Conservation (phyloP, 2,113 vertebrate genomes). For the Hypomesus transpacificus region DNA sequence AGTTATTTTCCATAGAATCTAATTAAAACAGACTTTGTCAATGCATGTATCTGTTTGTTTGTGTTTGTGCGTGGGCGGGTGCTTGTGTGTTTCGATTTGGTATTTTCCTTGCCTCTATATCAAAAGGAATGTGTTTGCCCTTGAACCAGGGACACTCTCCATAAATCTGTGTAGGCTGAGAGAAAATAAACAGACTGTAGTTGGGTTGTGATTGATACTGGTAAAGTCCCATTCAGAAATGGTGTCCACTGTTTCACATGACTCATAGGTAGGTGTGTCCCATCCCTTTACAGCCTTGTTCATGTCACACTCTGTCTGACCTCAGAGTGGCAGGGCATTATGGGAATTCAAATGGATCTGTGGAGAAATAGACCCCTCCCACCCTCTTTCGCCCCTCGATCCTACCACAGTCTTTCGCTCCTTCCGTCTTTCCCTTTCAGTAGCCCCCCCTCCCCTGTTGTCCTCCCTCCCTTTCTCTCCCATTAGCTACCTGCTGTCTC, state of each 20-base stretch:
- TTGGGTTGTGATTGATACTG: conserved; percentile 12
- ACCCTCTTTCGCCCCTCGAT: no score
- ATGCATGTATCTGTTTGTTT: not conserved
- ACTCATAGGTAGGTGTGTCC: not conserved
- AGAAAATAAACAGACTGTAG: not conserved
- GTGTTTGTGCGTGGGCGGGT: not conserved
- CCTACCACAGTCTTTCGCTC: not conserved
- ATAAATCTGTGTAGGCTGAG: not conserved
- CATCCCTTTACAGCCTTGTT: conserved; percentile 27
- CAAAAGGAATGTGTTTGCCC: not conserved
- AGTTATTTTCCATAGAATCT: conserved; percentile 3
- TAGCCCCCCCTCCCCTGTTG: conserved; percentile 5
- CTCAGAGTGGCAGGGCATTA: conserved; percentile 1
- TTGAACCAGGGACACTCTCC: not conserved
- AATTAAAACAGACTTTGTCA: not conserved
- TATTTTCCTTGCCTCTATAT: not conserved
- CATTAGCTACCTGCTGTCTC: no score
- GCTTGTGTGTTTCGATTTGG: not conserved
- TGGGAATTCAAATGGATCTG: not conserved
- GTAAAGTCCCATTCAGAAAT: not conserved
- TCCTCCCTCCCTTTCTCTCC: not conserved
- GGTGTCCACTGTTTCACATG: not conserved
- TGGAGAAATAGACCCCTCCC: no score
- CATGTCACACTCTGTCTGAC: conserved; percentile 26
- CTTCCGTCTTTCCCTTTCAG: conserved; percentile 1